Evolutionary conservation across 2,797 vertebrate genomes (phyloP).

Genomic region (Gymnoscopelus microlampas): DNA sequence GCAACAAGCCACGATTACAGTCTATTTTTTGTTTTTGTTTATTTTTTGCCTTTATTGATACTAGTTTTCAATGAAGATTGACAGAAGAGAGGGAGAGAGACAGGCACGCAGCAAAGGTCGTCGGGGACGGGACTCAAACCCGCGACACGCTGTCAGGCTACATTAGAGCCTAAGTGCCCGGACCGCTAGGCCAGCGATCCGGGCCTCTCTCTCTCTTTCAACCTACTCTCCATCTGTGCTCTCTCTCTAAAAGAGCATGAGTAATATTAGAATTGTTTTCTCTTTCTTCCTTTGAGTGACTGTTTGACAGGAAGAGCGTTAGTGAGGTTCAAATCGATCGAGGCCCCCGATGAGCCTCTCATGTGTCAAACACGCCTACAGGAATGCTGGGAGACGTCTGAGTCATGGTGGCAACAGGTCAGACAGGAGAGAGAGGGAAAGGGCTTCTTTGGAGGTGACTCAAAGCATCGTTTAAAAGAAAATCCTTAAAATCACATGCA

Average conservation of each 20-base stretch:
- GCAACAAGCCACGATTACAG: constrained; percentile 56
- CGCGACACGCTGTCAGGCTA: no score
- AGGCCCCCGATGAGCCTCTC: constrained; percentile 22
- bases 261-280: constrained; percentile 31
- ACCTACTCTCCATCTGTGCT: constrained; percentile 24
- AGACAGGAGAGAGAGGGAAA: constrained; percentile 30
- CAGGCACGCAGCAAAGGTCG: no score
- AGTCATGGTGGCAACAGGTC: constrained; percentile 44
- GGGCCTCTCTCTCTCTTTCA: constrained; percentile 50
- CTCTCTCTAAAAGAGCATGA: constrained; percentile 50
- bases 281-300: constrained; percentile 36
- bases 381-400: constrained; percentile 12
- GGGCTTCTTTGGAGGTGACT: constrained; percentile 17
- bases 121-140: no score
- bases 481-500: constrained; percentile 13
- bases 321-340: constrained; percentile 16
- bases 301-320: constrained; percentile 39
- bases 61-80: no score
- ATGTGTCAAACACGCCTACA: constrained; percentile 46
- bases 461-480: constrained; percentile 21
- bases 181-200: no score
- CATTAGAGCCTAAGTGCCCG: no score
- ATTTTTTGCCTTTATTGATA: constrained; percentile 13
- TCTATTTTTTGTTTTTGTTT: constrained; percentile 62
- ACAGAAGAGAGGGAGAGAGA: no score